Evolutionary conservation across 2,113 vertebrate genomes (phyloP).

Genomic region (Ceuthmochares aereus): DNA sequence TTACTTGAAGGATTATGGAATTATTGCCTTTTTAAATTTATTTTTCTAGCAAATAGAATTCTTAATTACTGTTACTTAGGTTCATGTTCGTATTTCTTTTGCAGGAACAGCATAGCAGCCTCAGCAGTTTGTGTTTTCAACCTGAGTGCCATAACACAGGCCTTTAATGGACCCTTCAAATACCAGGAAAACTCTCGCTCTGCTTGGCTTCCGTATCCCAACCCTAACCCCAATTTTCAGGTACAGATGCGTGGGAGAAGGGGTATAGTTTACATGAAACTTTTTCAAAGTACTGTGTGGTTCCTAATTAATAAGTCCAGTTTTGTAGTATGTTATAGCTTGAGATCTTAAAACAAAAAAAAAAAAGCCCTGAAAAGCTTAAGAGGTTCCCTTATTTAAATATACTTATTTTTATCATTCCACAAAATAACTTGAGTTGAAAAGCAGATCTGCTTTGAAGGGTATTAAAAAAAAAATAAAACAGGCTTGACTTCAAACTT

Average conservation of each 20-base stretch:
- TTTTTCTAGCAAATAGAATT: background rate
- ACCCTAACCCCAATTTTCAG: constrained; percentile 98
- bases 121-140: constrained; percentile 98
- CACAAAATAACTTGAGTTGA: background rate
- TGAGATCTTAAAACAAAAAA: background rate
- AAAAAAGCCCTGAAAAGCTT: background rate
- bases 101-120: constrained; percentile 95
- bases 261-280: background rate
- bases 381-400: background rate
- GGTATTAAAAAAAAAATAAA: background rate
- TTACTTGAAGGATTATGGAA: background rate
- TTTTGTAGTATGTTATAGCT: background rate
- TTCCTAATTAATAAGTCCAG: background rate
- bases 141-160: constrained; percentile 91
- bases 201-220: constrained; percentile 94
- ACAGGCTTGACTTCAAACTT: background rate
- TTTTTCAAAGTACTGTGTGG: background rate
- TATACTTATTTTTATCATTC: background rate
- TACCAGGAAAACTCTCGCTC: constrained; percentile 96
- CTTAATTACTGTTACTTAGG: background rate
- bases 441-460: background rate
- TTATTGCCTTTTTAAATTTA: background rate
- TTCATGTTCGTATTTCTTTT: constrained; percentile 22
- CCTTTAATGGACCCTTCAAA: constrained; percentile 95
- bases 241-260: constrained; percentile 58